These are phyloP conservation scores for Taeniopygia guttata DNA, from an alignment of 2,797 vertebrate species.

Conservation along the genomic window DNA sequence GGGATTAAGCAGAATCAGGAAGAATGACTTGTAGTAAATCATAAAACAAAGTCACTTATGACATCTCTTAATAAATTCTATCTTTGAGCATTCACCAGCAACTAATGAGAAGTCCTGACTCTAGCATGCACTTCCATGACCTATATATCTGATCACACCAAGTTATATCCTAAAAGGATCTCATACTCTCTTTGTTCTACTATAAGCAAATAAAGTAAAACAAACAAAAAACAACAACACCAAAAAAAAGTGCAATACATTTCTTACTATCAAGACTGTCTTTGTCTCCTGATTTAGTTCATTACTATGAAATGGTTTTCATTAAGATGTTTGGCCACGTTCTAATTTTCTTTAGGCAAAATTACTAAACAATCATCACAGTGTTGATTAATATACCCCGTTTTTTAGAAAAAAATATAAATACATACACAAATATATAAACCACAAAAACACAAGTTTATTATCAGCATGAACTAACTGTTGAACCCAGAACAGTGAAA, in stretches of 20 bases:
- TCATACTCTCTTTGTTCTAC: neutral
- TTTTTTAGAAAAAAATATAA: neutral
- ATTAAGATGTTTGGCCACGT: neutral
- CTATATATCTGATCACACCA: neutral
- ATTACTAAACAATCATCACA: neutral
- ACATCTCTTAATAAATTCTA: neutral
- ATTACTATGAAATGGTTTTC: neutral
- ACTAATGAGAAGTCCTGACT: neutral
- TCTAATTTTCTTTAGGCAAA: neutral
- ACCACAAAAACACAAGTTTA: neutral
- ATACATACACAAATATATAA: neutral
- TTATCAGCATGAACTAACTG: neutral
- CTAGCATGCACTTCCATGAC: neutral
- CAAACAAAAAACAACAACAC: neutral
- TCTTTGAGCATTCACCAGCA: neutral
- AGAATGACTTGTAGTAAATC: neutral
- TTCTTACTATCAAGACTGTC: neutral
- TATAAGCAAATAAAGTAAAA: neutral
- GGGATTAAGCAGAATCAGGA: neutral
- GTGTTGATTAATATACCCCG: neutral
- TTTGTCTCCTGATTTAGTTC: neutral
- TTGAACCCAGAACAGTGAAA: neutral
- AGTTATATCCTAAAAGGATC: neutral
- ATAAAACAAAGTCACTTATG: neutral
- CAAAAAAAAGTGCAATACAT: neutral